phyloP scores from a whole-genome alignment of 1,140 invertebrate species.

The Micrasema minimum region DNA sequence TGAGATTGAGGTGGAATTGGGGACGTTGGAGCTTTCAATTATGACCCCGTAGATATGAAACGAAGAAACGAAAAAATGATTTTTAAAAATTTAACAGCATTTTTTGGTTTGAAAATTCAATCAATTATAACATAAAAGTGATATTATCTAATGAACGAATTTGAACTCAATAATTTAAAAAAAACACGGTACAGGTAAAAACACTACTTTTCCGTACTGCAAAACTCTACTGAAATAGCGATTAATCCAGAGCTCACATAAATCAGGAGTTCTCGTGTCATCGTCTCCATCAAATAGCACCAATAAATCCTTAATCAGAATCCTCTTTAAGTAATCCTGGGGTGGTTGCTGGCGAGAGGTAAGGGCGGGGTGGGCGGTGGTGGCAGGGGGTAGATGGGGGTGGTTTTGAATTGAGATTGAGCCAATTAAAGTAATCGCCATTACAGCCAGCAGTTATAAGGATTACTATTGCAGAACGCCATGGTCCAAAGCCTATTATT shows the following conservation, averaged over 20 bases:
- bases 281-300: constrained; percentile 38
- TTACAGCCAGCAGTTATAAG: constrained; percentile 67
- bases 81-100: too few relatives aligned
- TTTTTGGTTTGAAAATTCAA: too few relatives aligned
- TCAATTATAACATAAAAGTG: too few relatives aligned
- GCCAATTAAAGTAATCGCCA: constrained; percentile 70
- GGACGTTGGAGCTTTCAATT: too few relatives aligned
- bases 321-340: constrained; percentile 42
- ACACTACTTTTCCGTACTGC: too few relatives aligned
- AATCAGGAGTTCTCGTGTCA: constrained; percentile 26
- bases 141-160: too few relatives aligned
- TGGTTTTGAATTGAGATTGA: constrained; percentile 70
- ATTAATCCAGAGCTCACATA: background rate
- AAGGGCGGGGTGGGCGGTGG: constrained; percentile 11
- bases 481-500: constrained; percentile 68
- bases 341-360: constrained; percentile 1
- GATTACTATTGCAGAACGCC: constrained; percentile 66
- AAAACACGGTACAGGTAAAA: too few relatives aligned
- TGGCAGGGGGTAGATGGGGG: constrained; percentile 47
- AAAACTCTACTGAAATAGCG: too few relatives aligned
- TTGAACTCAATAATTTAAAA: too few relatives aligned
- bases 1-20: too few relatives aligned
- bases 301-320: constrained; percentile 44
- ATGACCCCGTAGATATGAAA: too few relatives aligned
- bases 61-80: too few relatives aligned